Evolutionary conservation across 2,888 invertebrate species (phyloP).

Genomic region (Acanthoscelides obtectus): DNA sequence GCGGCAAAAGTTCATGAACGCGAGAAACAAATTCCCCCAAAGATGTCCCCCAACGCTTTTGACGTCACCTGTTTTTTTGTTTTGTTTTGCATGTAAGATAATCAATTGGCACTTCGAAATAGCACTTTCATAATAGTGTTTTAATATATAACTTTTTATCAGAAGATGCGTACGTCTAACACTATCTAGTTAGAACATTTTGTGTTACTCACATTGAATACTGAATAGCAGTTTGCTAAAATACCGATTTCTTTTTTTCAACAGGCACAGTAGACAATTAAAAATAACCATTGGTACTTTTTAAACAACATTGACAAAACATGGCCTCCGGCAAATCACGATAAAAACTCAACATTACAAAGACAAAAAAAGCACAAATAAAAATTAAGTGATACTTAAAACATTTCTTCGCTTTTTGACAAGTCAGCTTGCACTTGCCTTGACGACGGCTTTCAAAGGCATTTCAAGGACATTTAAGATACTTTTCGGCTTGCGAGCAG

Average conservation of each 20-base stretch:
- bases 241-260: conserved; percentile 35
- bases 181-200: conserved; percentile 21
- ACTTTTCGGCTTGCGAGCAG: too few relatives aligned
- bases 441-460: too few relatives aligned
- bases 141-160: conserved; percentile 11
- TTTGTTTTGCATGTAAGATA: conserved; percentile 31
- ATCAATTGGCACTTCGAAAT: conserved; percentile 49
- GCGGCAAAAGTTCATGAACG: neutral
- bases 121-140: conserved; percentile 38
- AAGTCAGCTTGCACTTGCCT: too few relatives aligned
- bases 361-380: neutral
- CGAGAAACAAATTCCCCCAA: neutral
- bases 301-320: conserved; percentile 43
- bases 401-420: too few relatives aligned
- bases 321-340: conserved; percentile 14
- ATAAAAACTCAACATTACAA: neutral
- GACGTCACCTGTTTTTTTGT: neutral
- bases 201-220: conserved; percentile 41
- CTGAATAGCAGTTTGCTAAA: conserved; percentile 42
- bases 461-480: too few relatives aligned
- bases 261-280: conserved; percentile 47
- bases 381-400: too few relatives aligned
- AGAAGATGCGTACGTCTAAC: conserved; percentile 22
- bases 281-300: conserved; percentile 42
- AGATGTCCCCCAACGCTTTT: neutral